Base-by-base conservation (phyloP, 2,113 vertebrate species). In the Gymnobelideus leadbeateri region DNA sequence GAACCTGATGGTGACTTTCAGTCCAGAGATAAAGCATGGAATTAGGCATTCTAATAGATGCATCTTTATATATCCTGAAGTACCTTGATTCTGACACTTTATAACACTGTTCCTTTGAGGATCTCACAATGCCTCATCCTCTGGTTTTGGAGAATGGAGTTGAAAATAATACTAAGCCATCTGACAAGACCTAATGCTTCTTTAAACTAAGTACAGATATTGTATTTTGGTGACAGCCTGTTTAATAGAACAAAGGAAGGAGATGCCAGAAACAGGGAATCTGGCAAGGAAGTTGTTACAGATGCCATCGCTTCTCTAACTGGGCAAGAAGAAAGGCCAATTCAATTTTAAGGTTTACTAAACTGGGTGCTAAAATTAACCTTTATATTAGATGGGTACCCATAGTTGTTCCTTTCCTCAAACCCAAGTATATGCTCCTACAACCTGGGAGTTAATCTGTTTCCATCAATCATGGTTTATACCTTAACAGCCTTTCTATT, bases 291-390 rank as follows among this genome's bases (percentile, higher is more conserved):
- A 84, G 7, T 84, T 84, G n/a, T 43, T 84, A 43, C 68, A 84
- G 68, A 84, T 43, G 68, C 68, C 43, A 84, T 84, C 43, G 68
- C 68, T 84, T 84, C n/a, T 84, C 68, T 84, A 84, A n/a, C n/a
- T 84, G 68, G 68, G 68, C 68, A 84, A 84, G n/a, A 43, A 84
- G 68, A 84, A 84, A 84, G n/a, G 68, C n/a, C 68, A 84, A 84
- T 43, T 16, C 68, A 84, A 84, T 84, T 84, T 84, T 84, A 84
- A 43, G 68, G 68, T 84, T 84, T 84, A 84, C 68, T 84, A 84
- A 84, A 84, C n/a, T 43, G 68, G n/a, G 43, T 43, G 37, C 37
- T 84, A 84, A 43, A 84, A 84, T 84, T 84, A 77, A 84, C 6
- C 16, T 19, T 84, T n/a, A 84, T 23, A 43, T 84, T 84, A 43